Evolutionary conservation across 2,888 invertebrate species (phyloP), one percentile per base, ranked within the genome.

Genomic region (Trichopria drosophilae): DNA sequence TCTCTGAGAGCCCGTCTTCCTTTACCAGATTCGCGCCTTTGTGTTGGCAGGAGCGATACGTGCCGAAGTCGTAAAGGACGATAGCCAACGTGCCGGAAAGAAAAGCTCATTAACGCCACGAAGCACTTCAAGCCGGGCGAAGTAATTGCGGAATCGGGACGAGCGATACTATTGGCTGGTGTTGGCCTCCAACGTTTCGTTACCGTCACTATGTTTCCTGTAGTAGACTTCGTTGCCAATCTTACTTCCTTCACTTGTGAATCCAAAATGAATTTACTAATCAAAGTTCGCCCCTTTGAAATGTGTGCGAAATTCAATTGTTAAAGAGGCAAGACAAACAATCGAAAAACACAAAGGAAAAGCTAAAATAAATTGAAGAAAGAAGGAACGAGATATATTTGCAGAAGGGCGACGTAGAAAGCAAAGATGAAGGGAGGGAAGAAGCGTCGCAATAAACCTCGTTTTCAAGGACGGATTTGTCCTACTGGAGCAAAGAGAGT

Each of bases 41-140:
- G 36, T 46, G 34, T 41, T 43, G 29, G 20, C 47, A 20, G 26
- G 20, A 29, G 15, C 28, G 40, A 52, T 55, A 55, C 52, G 49
- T 52, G 52, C 55, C 51, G 31, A 43, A 53, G 46, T 47, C 50
- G 53, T 53, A 50, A 50, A 41, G 37, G 54, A 42, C 48, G 48
- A 53, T 45, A 45, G 51, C 34, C 34, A 12, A 22, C 15, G 29
- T 32, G 39, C 43, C 28, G 37, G 47, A 45, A 54, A 53, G 51
- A 55, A 55, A 57, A 54, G 51, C 52, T 57, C 61, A 60, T 61
- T 61, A 60, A 60, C 58, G 59, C 58, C 58, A 48, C 49, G 54
- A 52, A 47, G 56, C 52, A 51, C 48, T 53, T 54, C 50, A 46
- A 54, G 57, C 48, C 50, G 58, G 53, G 59, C 58, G 55, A 53